Evolutionary conservation across 2,888 invertebrate genomes (phyloP).

Genomic region (Mimachlamys varia): DNA sequence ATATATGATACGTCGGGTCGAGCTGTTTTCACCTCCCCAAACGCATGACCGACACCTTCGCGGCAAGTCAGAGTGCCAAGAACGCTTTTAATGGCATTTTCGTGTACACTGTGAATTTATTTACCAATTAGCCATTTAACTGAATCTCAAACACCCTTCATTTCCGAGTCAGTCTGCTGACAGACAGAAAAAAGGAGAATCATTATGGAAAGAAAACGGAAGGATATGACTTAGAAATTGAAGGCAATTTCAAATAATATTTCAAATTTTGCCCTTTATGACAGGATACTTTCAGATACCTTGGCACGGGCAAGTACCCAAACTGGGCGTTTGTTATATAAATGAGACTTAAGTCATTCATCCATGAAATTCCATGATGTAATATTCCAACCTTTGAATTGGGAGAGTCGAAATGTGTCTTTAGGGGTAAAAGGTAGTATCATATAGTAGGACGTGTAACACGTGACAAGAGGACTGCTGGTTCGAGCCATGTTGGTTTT

Average conservation of each 20-base stretch:
- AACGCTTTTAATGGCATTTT: constrained; percentile 9
- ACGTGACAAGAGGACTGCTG: too few species aligned
- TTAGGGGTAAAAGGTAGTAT: too few species aligned
- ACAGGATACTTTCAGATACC: background rate
- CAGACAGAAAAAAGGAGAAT: background rate
- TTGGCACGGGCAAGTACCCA: too few species aligned
- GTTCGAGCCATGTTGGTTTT: too few species aligned
- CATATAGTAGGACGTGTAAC: too few species aligned
- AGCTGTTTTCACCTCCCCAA: background rate
- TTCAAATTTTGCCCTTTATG: background rate
- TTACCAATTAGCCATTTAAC: constrained; percentile 4
- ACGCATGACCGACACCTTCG: background rate
- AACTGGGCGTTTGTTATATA: too few species aligned
- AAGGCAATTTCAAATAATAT: background rate
- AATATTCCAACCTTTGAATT: too few species aligned
- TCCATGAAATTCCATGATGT: too few species aligned
- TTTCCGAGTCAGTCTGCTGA: background rate
- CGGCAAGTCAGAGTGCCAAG: background rate
- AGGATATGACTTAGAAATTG: background rate
- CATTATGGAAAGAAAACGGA: background rate
- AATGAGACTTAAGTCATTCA: too few species aligned
- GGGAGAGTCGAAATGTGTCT: too few species aligned
- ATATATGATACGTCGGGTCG: background rate
- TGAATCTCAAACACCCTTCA: background rate
- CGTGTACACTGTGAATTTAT: constrained; percentile 6